Evolutionary conservation across 2,113 vertebrate species (phyloP), one percentile per base, ranked within the genome.

Genomic region (Lucifuga dentata): DNA sequence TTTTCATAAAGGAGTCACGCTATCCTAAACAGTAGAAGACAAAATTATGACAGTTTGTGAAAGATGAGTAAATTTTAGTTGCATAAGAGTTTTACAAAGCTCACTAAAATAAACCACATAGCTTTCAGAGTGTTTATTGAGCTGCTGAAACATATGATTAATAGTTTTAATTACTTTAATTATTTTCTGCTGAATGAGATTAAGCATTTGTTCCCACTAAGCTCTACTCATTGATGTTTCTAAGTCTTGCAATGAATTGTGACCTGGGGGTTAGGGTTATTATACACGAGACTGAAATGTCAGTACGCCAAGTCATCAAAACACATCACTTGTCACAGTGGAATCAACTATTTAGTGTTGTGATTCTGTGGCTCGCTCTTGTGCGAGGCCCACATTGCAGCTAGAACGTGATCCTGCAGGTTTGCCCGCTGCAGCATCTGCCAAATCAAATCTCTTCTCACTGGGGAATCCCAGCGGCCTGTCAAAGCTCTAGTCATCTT

Each of bases 371-470:
- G 11, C 26, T 33, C 40, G 48, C 32, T 58, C 38, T 62, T 53
- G 35, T 29, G 29, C 21, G 50, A 59, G 45, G 40, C 24, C 35
- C 13, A 52, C 15, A 59, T 20, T 48, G 23, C 44, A 52, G 33
- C 56, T 3, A 29, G 43, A 80, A 46, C 51, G n/a, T 40, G 38
- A 40, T 40, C 38, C 15, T 15, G 38, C 38, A 40, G 38, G 15
- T 40, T 44, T 52, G 2, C 11, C 23, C 35, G 16, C 16, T 41
- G 21, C 49, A 33, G 5, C 33, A 20, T 4, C 11, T 66, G 43
- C 75, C 40, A 68, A 53, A 68, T 55, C 11, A 60, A 23, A 59
- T 39, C n/a, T 13, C 21, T 10, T 46, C 5, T 2, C 20, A 21
- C 44, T 29, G 12, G 19, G 16, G 44, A 46, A 46, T 17, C 41